A percentile compares a stretch with the other conserved stretches of the same genome.
phyloP scores from a whole-genome alignment of 2,888 invertebrate species.

The Chalcis sispes region DNA sequence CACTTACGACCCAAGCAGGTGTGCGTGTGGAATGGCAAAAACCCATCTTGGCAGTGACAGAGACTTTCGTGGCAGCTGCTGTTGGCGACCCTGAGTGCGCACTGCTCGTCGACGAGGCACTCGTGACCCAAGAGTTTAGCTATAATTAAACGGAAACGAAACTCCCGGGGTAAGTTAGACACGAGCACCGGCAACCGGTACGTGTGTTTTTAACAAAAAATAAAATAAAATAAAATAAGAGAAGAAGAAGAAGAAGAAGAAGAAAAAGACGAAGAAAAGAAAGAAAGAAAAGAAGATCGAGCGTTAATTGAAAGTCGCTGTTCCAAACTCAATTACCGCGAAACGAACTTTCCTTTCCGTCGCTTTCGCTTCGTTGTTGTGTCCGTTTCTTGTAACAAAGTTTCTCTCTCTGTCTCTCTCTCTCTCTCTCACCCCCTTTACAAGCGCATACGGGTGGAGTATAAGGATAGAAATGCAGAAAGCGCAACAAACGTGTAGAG shows the following conservation, averaged over 20 bases:
- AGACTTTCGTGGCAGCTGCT: conserved; percentile 90
- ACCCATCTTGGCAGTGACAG: conserved; percentile 90
- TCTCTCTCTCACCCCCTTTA: background rate
- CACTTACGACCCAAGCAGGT: conserved; percentile 94
- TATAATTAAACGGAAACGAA: conserved; percentile 75
- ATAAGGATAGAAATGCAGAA: background rate
- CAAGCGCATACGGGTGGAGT: too few relatives aligned
- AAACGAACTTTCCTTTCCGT: background rate
- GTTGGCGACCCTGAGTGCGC: conserved; percentile 91
- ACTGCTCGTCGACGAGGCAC: conserved; percentile 89
- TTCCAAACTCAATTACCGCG: conserved; percentile 27
- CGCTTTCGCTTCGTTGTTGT: too few relatives aligned
- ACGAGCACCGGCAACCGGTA: too few relatives aligned
- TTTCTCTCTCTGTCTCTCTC: background rate
- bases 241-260: background rate
- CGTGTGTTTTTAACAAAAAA: too few relatives aligned
- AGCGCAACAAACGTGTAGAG: too few relatives aligned
- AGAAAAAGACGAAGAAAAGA: background rate
- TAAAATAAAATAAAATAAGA: background rate
- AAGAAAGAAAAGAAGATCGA: background rate
- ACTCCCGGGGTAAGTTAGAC: background rate
- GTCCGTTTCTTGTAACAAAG: too few relatives aligned
- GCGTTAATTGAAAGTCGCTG: conserved; percentile 48
- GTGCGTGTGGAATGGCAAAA: conserved; percentile 91
- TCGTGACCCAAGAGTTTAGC: conserved; percentile 90